Evolutionary conservation across 2,113 vertebrate genomes (phyloP).

Genomic region (Spea bombifrons): DNA sequence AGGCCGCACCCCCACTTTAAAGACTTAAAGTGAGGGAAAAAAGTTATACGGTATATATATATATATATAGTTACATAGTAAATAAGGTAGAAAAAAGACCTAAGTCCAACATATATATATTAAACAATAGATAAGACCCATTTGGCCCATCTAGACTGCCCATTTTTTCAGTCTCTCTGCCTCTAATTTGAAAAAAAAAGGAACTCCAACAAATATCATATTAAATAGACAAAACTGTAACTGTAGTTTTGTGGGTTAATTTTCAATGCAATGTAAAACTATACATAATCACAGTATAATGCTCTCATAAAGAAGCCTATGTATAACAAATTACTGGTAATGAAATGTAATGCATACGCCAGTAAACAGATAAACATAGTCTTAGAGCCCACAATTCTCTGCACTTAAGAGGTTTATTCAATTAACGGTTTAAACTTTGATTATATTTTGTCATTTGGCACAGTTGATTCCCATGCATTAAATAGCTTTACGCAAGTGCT

Average conservation of each 20-base stretch:
- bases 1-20: too few relatives aligned
- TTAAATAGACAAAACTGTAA: not conserved
- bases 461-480: slow-evolving; percentile 57
- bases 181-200: too few relatives aligned
- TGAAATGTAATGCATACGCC: not conserved
- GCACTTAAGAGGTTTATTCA: slow-evolving; percentile 68
- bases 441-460: slow-evolving; percentile 59
- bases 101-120: too few relatives aligned
- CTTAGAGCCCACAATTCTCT: slow-evolving; percentile 48
- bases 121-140: too few relatives aligned
- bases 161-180: too few relatives aligned
- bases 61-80: too few relatives aligned
- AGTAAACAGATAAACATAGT: not conserved
- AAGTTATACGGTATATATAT: too few relatives aligned
- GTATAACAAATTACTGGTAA: rapidly evolving
- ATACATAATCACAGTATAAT: slow-evolving; percentile 11
- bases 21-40: too few relatives aligned
- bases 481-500: slow-evolving; percentile 54
- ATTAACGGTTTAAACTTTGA: slow-evolving; percentile 68
- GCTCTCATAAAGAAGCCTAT: not conserved
- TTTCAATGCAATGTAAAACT: not conserved
- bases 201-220: not conserved
- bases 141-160: too few relatives aligned
- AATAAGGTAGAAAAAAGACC: too few relatives aligned
- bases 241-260: too few relatives aligned